phyloP scores from a whole-genome alignment of 1,140 invertebrate species.

The Cydia fagiglandana region DNA sequence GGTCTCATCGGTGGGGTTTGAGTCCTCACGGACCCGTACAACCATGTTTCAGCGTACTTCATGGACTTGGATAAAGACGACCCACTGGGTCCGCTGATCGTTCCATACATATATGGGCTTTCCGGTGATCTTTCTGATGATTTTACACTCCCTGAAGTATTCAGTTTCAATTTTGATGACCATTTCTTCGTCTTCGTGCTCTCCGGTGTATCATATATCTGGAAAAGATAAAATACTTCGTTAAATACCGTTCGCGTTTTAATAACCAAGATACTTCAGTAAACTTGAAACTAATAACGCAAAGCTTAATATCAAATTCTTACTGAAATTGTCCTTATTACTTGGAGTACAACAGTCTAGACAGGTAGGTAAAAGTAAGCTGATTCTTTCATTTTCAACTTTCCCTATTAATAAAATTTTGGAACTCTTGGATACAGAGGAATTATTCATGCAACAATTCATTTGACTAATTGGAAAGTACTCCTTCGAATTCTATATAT shows the following conservation, averaged over 20 bases:
- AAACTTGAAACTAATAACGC: constrained; percentile 8
- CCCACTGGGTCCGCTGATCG: constrained; percentile 75
- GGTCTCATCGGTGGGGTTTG: constrained; percentile 80
- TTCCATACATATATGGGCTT: constrained; percentile 72
- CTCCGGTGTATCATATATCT: constrained; percentile 72
- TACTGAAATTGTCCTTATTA: constrained; percentile 25
- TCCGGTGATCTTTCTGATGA: constrained; percentile 74
- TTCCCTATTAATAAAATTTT: constrained; percentile 7
- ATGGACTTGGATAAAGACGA: constrained; percentile 87
- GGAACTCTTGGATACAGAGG: not conserved
- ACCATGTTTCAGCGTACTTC: constrained; percentile 90
- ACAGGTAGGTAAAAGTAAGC: constrained; percentile 10
- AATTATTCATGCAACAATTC: not conserved
- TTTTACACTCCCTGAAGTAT: constrained; percentile 68
- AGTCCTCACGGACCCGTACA: constrained; percentile 86
- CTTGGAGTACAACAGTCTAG: constrained; percentile 11
- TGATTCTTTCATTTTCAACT: not conserved
- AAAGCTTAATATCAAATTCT: constrained; percentile 15
- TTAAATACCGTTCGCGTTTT: constrained; percentile 36
- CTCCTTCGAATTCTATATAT: not conserved
- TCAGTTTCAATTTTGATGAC: constrained; percentile 73
- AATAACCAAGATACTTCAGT: not conserved
- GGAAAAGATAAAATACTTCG: constrained; percentile 47
- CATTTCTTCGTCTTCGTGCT: constrained; percentile 70
- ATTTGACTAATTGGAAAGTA: not conserved